Evolutionary conservation across 2,113 vertebrate genomes (phyloP), one percentile per base, ranked within the genome.

Genomic region (Illadopsis cleaveri): DNA sequence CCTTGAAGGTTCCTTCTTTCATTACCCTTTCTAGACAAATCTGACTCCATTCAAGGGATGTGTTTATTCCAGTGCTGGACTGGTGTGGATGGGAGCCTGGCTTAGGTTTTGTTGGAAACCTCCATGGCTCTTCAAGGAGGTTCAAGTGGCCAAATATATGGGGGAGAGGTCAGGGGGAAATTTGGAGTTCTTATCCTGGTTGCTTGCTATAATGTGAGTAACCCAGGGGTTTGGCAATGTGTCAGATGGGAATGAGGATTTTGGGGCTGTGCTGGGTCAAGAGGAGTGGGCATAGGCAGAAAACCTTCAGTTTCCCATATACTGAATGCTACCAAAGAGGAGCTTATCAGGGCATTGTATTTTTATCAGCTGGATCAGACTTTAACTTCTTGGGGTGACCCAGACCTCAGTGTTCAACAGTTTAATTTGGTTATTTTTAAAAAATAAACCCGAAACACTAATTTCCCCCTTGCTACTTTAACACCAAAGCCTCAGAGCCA

Each of bases 11-110:
- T 90, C 54, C 35, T 83, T 72, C 21, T 65, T 89, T 75, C 8
- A 1, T 75, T 81, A 75, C 16, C 14, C 18, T 53, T 89, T 54
- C 72, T 71, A 47, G 38, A 78, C 10, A 48, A 75, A 80, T 44
- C 28, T 48, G 14, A 30, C 35, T 68, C 19, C 50, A 5, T 81
- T 83, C 44, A 71, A 75, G 47, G 48, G 66, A 57, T 94, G 25
- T 97, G 68, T 97, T 97, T 96, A 96, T 91, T 62, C 90, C 96
- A 95, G 27, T 65, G 80, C 53, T 93, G 95, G 93, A 88, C 76
- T 86, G 78, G 56, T 25, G 30, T 37, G 71, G 73, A 64, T 4
- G 6, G 76, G 42, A 94, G 61, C 84, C 11, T 2, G 1, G 69
- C 56, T 93, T 95, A 0, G 4, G 64, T 78, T 82, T 80, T 94